Evolutionary conservation across 2,113 vertebrate species (phyloP).

Genomic region (Salvelinus fontinalis): DNA sequence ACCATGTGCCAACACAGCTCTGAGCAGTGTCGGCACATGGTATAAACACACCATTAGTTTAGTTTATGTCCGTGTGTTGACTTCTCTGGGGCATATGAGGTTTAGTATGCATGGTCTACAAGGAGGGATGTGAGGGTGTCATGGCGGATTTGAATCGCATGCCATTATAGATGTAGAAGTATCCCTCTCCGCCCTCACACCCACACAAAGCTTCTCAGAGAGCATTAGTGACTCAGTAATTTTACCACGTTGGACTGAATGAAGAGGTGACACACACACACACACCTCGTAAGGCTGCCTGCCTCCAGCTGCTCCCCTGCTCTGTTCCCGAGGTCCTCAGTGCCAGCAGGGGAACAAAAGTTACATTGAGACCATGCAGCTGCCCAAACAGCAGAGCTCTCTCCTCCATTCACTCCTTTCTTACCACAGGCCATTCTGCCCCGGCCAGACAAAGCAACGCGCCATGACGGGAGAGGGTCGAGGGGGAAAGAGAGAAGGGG

Average conservation of each 20-base stretch:
- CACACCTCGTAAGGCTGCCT: neutral
- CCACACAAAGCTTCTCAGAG: neutral
- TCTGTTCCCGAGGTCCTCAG: constrained; percentile 4
- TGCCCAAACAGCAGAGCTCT: constrained; percentile 31
- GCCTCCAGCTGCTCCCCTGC: constrained; percentile 20
- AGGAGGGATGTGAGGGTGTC: too few relatives aligned
- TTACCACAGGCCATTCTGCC: neutral
- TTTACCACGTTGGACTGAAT: too few relatives aligned
- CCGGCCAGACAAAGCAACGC: constrained; percentile 1
- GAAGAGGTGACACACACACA: constrained; percentile 13
- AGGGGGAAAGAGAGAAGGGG: neutral
- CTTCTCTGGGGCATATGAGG: too few relatives aligned
- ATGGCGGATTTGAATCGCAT: too few relatives aligned
- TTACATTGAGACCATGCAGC: constrained; percentile 40
- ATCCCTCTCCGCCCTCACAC: too few relatives aligned
- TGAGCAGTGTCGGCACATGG: too few relatives aligned
- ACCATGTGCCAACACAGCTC: too few relatives aligned
- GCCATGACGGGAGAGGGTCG: neutral
- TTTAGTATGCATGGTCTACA: too few relatives aligned
- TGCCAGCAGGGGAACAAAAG: constrained; percentile 29
- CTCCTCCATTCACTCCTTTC: neutral
- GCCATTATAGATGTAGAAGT: too few relatives aligned
- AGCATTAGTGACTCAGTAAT: neutral
- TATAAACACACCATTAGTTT: too few relatives aligned
- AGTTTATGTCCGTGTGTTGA: too few relatives aligned